Percentiles rank a stretch among this genome's conserved stretches.
Evolutionary conservation across 2,888 invertebrate genomes (phyloP).

Genomic region (Aphidius colemani): DNA sequence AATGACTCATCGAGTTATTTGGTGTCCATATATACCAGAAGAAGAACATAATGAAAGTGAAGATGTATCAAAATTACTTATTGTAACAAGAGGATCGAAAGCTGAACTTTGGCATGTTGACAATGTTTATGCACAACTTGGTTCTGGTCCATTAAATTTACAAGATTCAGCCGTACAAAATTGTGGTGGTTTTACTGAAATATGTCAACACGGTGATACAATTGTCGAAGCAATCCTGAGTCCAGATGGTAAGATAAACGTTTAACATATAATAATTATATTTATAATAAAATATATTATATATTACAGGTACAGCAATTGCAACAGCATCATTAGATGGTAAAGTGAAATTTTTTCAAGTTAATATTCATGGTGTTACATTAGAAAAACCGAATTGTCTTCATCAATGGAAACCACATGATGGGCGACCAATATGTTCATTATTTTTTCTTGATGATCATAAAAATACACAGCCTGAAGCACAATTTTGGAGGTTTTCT

Average conservation of each 20-base stretch:
- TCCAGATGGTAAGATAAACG: conserved; percentile 73
- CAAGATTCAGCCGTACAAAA: conserved; percentile 47
- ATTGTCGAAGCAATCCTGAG: conserved; percentile 89
- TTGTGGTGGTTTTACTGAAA: conserved; percentile 60
- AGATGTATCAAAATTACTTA: conserved; percentile 77
- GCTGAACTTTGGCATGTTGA: conserved; percentile 61
- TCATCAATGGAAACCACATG: conserved; percentile 93
- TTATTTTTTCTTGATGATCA: conserved; percentile 95
- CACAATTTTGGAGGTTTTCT: conserved; percentile 93
- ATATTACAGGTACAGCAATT: conserved; percentile 69
- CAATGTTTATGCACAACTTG: conserved; percentile 45
- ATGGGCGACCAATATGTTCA: conserved; percentile 82
- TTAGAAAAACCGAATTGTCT: conserved; percentile 74
- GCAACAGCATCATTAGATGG: conserved; percentile 90
- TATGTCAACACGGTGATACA: conserved; percentile 66
- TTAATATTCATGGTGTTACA: conserved; percentile 69
- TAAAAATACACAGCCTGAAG: conserved; percentile 75
- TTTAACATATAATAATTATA: no score
- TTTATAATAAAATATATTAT: no score
- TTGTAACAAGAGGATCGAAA: conserved; percentile 77
- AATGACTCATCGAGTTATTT: conserved; percentile 76
- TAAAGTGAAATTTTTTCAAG: conserved; percentile 90
- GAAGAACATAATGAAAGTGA: conserved; percentile 64
- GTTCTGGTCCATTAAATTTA: conserved; percentile 44
- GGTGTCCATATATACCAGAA: conserved; percentile 90